phyloP scores from a whole-genome alignment of 2,888 invertebrate species.

The Phalera bucephala region DNA sequence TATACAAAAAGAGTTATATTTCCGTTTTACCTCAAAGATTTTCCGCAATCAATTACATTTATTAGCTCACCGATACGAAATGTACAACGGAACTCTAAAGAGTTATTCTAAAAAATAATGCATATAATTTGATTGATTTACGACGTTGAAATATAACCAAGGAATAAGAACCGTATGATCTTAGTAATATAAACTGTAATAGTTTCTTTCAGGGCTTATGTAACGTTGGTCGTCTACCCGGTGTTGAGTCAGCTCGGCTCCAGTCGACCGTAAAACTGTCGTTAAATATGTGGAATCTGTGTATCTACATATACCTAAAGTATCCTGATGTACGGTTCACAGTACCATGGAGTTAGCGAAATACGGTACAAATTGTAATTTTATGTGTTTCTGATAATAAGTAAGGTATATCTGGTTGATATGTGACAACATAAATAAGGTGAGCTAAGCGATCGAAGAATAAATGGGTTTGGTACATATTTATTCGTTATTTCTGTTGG shows the following conservation, averaged over 20 bases:
- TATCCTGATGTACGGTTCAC: neutral
- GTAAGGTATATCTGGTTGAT: neutral
- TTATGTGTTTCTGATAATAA: neutral
- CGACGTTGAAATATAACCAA: slow-evolving; percentile 6
- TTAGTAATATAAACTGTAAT: slow-evolving; percentile 1
- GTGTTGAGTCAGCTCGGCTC: slow-evolving; percentile 59
- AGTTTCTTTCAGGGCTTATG: slow-evolving; percentile 20
- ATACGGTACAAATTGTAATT: neutral
- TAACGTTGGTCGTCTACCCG: slow-evolving; percentile 19
- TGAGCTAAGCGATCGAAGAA: neutral
- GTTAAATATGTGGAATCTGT: slow-evolving; percentile 53
- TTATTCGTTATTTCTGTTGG: too few species aligned
- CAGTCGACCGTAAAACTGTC: slow-evolving; percentile 66
- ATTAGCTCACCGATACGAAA: neutral
- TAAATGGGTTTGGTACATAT: too few species aligned
- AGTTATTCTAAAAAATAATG: slow-evolving; percentile 5
- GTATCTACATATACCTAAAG: slow-evolving; percentile 10
- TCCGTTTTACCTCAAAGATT: neutral
- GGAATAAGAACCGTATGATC: slow-evolving; percentile 2
- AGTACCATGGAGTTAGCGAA: neutral
- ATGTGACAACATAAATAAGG: neutral
- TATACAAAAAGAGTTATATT: neutral
- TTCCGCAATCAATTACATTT: neutral
- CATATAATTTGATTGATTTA: slow-evolving; percentile 15
- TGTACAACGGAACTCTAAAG: neutral